Evolutionary conservation across 2,888 invertebrate genomes (phyloP), one percentile per base, ranked within the genome.

Genomic region (Trissoscelio sp.): DNA sequence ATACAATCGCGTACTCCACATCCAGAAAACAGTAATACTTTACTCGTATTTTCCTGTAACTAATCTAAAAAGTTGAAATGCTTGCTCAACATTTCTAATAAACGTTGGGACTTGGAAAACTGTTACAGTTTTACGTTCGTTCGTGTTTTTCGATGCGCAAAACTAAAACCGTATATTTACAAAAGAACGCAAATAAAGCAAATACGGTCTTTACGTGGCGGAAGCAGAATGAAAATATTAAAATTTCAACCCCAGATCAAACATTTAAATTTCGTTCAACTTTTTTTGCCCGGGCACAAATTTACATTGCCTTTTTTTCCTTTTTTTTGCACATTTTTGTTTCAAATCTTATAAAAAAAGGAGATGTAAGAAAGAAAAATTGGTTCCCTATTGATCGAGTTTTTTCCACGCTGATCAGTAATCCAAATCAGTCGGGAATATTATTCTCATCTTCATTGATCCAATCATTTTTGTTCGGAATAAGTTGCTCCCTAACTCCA

Each of bases 381-480:
- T n/a, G n/a, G n/a, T n/a, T 24, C 34, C 2, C 11, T 34, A 34
- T 34, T 34, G 9, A 11, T 34, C 34, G 34, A 34, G 11, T 34
- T 2, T 34, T 34, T 11, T 9, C 34, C 5, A 7, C 9, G 7
- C 34, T 34, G 5, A 34, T 34, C 34, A 34, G 34, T 34, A 34
- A 9, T 34, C 34, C 5, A 9, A 34, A 34, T 34, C 3, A 2
- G 2, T 34, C 34, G 11, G 2, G 34, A 7, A 34, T 34, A 34
- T 34, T 9, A 48, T 48, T 48, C 22, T 48, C 48, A 48, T 48
- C 11, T n/a, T 48, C 48, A 20, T 20, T 12, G 48, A 48, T 22
- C 20, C 48, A 22, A 11, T 48, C 22, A 22, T 5, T 18, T n/a
- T 12, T 12, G 22, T 5, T n/a, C n/a, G n/a, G n/a, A n/a, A n/a